Percentiles rank a stretch among this genome's conserved stretches.
These are phyloP conservation scores for Meandrina meandrites DNA, from an alignment of 92 coral and sea anemone genomes.

Conservation along the genomic window DNA sequence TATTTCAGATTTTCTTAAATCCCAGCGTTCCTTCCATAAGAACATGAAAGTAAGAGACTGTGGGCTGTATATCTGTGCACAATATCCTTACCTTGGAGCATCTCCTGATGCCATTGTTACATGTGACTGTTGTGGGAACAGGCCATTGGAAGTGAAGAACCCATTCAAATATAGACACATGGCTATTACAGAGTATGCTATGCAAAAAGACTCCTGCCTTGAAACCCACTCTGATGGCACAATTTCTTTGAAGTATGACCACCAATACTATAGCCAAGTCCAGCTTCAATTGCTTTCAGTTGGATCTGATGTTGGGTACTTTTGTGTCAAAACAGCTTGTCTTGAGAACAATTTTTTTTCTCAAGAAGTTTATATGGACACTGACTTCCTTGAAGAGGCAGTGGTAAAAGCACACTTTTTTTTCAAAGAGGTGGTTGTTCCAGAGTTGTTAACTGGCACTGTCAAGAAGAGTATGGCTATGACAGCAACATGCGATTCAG, in stretches of 20 bases:
- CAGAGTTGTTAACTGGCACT: neutral
- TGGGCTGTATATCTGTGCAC: slow-evolving; percentile 31
- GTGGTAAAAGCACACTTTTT: slow-evolving; percentile 8
- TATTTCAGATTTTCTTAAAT: slow-evolving; percentile 13
- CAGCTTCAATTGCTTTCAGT: too few species aligned
- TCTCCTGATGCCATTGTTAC: slow-evolving; percentile 47
- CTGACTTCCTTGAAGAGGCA: slow-evolving; percentile 14
- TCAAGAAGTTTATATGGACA: slow-evolving; percentile 18
- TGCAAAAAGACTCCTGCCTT: slow-evolving; percentile 43
- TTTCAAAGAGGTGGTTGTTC: slow-evolving; percentile 26
- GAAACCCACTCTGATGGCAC: slow-evolving; percentile 20
- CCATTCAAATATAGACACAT: slow-evolving; percentile 42
- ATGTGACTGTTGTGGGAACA: slow-evolving; percentile 31
- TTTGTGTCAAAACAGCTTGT: slow-evolving; percentile 32
- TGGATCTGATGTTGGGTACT: slow-evolving; percentile 26
- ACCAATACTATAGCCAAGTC: slow-evolving; percentile 32
- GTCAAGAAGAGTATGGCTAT: neutral
- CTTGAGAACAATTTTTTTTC: neutral
- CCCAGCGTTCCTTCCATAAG: neutral
- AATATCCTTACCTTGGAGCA: slow-evolving; percentile 42
- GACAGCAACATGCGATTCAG: slow-evolving; percentile 12
- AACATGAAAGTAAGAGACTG: slow-evolving; percentile 7
- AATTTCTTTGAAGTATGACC: slow-evolving; percentile 31
- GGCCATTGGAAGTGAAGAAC: slow-evolving; percentile 44
- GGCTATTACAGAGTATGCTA: slow-evolving; percentile 2